A percentile compares a stretch with the other conserved stretches of the same genome.
Conservation (phyloP, 2,888 invertebrate genomes). For the Stenotaenia linearis region DNA sequence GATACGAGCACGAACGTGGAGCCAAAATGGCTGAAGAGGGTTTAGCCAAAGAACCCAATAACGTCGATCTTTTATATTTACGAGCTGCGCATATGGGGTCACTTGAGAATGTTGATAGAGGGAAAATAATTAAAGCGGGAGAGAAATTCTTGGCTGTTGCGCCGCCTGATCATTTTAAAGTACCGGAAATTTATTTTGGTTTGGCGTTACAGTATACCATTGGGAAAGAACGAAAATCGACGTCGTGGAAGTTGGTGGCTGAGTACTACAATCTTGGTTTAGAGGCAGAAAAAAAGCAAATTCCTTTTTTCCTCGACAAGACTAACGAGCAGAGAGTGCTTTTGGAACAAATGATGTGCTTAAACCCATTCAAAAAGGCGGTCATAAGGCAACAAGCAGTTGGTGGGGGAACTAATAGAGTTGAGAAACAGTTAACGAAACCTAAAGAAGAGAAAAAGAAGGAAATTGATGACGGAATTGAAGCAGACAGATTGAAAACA, state of each 20-base stretch:
- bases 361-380: background rate
- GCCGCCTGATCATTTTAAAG: background rate
- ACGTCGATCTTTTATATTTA: background rate
- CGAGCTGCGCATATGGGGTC: background rate
- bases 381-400: background rate
- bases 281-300: background rate
- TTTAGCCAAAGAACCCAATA: background rate
- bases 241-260: background rate
- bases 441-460: background rate
- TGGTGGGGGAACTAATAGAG: background rate
- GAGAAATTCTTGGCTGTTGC: background rate
- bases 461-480: background rate
- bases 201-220: background rate
- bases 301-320: background rate
- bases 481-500: background rate
- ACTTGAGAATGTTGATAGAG: background rate
- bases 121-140: background rate
- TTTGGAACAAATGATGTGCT: background rate
- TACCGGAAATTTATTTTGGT: background rate
- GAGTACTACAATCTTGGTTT: background rate
- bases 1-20: background rate
- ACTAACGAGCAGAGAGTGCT: background rate
- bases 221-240: background rate
- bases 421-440: background rate
- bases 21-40: background rate